Evolutionary conservation across 2,797 vertebrate genomes (phyloP).

Genomic region (Champsocephalus gunnari): DNA sequence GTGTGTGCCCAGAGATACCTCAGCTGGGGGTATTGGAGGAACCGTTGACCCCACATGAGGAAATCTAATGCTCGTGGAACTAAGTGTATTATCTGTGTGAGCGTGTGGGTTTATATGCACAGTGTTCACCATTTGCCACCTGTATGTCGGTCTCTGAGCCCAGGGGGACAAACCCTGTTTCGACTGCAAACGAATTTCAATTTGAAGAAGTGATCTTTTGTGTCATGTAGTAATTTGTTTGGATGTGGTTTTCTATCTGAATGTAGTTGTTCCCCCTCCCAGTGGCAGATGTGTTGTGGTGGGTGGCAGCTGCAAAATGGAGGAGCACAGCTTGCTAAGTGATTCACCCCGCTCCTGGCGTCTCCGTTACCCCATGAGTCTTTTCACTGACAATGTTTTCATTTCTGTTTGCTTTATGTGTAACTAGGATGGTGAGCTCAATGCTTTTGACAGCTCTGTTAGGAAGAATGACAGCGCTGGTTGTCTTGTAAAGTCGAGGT

Average conservation of each 20-base stretch:
- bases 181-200: conserved; percentile 68
- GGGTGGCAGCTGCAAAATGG: conserved; percentile 79
- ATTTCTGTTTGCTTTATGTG: conserved; percentile 77
- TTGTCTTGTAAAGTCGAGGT: conserved; percentile 24
- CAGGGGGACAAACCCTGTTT: conserved; percentile 41
- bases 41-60: conserved; percentile 37
- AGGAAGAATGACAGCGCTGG: conserved; percentile 57
- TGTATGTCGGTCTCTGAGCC: conserved; percentile 46
- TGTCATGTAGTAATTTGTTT: conserved; percentile 67
- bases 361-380: conserved; percentile 75
- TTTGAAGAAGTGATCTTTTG: conserved; percentile 70
- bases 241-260: conserved; percentile 48
- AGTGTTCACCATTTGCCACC: conserved; percentile 42
- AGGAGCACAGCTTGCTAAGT: conserved; percentile 79
- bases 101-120: conserved; percentile 21
- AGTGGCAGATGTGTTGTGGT: conserved; percentile 79
- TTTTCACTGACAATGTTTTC: conserved; percentile 78
- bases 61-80: conserved; percentile 39
- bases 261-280: conserved; percentile 43
- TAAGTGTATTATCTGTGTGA: conserved; percentile 17
- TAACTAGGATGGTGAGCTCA: conserved; percentile 59
- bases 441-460: conserved; percentile 71
- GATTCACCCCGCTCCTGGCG: conserved; percentile 77
- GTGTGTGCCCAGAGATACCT: conserved; percentile 64
- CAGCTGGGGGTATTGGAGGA: conserved; percentile 25